phyloP scores from a whole-genome alignment of 2,113 vertebrate genomes.

The Lathamus discolor region DNA sequence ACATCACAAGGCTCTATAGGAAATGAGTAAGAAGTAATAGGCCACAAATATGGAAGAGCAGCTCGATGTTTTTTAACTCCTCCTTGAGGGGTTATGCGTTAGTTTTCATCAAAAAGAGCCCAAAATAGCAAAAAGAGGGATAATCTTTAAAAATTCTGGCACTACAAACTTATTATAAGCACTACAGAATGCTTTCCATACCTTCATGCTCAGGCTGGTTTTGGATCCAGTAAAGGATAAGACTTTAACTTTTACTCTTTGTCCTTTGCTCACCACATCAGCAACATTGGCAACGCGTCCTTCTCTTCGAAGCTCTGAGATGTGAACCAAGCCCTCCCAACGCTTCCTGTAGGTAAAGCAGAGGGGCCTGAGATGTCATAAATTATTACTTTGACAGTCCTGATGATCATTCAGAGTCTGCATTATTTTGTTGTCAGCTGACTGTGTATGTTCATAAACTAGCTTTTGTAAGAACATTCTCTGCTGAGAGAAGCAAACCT shows the following conservation, averaged over 20 bases:
- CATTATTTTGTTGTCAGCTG: neutral
- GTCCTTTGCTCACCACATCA: constrained; percentile 97
- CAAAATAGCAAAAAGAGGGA: accelerated
- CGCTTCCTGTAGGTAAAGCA: constrained; percentile 81
- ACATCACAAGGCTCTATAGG: neutral
- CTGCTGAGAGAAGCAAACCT: neutral
- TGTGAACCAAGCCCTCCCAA: constrained; percentile 97
- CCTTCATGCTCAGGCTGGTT: constrained; percentile 99
- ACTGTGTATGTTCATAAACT: accelerated
- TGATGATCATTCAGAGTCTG: neutral
- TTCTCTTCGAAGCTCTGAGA: constrained; percentile 93
- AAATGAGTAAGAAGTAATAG: neutral
- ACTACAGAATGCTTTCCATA: constrained; percentile 18
- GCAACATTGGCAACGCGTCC: constrained; percentile 96
- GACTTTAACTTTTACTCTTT: constrained; percentile 96
- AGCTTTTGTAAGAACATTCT: neutral
- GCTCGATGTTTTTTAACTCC: neutral
- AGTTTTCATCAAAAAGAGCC: neutral
- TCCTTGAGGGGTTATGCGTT: neutral
- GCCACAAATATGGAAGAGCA: neutral
- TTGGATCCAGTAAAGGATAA: constrained; percentile 98
- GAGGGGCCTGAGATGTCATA: neutral
- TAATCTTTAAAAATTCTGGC: neutral
- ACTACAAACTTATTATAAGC: neutral
- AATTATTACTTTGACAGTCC: neutral